A percentile compares a stretch with the other conserved stretches of the same genome.
These are phyloP conservation scores for Macquaria ambigua DNA, from an alignment of 2,113 vertebrate species.

Conservation along the genomic window DNA sequence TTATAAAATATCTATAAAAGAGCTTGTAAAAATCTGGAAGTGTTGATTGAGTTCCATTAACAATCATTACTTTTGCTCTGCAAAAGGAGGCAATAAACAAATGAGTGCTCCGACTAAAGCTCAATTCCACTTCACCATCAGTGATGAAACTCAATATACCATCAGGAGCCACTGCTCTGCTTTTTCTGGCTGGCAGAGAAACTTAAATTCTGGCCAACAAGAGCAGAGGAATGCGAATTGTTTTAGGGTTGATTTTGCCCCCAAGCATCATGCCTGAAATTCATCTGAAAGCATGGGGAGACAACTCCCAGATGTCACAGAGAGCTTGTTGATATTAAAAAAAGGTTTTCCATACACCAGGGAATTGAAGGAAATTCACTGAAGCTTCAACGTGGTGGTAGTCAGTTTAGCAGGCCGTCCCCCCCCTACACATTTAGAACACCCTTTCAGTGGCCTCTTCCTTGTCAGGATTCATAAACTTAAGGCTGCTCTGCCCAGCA, in stretches of 20 bases:
- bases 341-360: not conserved
- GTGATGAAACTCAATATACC: constrained; percentile 22
- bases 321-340: constrained; percentile 6
- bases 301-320: constrained; percentile 8
- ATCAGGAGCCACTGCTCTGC: constrained; percentile 4
- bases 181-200: constrained; percentile 27
- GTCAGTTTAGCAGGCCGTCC: constrained; percentile 11
- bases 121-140: not conserved
- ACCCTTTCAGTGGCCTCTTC: constrained; percentile 76
- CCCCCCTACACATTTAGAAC: constrained; percentile 28
- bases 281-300: constrained; percentile 10
- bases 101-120: not conserved
- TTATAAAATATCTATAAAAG: not conserved
- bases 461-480: constrained; percentile 69
- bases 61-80: not conserved
- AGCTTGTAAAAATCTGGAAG: not conserved
- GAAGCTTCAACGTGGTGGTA: not conserved
- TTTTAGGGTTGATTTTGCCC: constrained; percentile 37
- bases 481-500: constrained; percentile 34
- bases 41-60: not conserved
- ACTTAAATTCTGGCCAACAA: constrained; percentile 24
- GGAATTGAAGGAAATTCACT: constrained; percentile 15
- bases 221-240: constrained; percentile 34
- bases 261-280: constrained; percentile 21
- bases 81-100: not conserved